Conservation (phyloP, 2,113 vertebrate genomes). For the Turnix velox region DNA sequence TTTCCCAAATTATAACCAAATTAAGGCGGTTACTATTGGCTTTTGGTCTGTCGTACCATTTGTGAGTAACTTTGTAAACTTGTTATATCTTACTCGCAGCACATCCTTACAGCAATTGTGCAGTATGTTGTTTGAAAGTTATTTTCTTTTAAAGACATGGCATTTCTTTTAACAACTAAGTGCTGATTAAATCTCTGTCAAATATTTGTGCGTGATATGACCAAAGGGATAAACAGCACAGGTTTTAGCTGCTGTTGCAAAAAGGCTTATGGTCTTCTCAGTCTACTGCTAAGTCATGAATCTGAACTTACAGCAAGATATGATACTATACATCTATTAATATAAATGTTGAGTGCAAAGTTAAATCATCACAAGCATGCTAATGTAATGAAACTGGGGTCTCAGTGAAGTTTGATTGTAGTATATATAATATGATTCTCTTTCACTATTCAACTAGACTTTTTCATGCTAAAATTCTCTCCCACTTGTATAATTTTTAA, state of each 20-base stretch:
- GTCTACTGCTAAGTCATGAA: background rate
- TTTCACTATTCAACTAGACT: background rate
- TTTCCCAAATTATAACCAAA: background rate
- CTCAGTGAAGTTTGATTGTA: background rate
- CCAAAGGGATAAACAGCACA: background rate
- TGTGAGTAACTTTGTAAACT: background rate
- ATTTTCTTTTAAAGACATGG: background rate
- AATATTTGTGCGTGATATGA: background rate
- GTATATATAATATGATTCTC: background rate
- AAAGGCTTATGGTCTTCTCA: background rate
- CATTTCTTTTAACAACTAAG: background rate
- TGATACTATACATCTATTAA: background rate
- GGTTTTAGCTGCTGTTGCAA: background rate
- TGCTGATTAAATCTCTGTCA: background rate
- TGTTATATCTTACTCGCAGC: background rate
- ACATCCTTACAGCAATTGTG: background rate
- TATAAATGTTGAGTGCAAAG: background rate
- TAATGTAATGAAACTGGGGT: background rate
- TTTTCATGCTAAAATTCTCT: background rate
- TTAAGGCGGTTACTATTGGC: background rate
- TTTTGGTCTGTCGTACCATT: background rate
- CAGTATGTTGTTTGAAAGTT: background rate
- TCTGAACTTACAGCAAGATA: background rate
- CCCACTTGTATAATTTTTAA: background rate
- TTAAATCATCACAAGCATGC: background rate